Conservation (phyloP, 2,797 vertebrate species). For the Crax fasciolata region DNA sequence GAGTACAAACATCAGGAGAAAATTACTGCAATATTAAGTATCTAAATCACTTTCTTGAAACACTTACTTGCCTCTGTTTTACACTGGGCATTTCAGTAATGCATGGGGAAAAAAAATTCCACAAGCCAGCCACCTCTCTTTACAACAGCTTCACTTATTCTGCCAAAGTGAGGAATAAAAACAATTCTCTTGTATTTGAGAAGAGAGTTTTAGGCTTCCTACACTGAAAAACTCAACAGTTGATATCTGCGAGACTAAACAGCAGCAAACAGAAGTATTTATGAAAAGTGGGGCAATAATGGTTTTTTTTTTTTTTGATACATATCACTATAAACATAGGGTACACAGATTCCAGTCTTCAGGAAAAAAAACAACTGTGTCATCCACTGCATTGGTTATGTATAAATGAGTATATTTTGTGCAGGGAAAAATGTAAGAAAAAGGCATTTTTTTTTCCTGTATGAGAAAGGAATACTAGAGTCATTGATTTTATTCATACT, state of each 20-base stretch:
- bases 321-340: background rate
- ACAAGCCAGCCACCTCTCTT: background rate
- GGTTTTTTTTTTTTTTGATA: background rate
- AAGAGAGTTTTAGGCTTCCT: background rate
- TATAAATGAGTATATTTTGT: background rate
- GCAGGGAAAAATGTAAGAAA: background rate
- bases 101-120: fast-evolving
- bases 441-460: background rate
- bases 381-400: background rate
- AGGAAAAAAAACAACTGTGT: background rate
- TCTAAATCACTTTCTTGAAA: background rate
- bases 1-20: background rate
- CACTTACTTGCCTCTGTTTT: background rate
- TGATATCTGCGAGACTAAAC: background rate
- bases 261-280: background rate
- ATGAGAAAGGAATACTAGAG: background rate
- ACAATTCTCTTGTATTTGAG: fast-evolving
- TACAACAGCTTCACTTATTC: background rate
- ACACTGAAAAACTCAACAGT: background rate
- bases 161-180: background rate
- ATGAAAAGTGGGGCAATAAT: background rate
- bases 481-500: background rate
- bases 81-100: background rate
- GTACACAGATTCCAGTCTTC: background rate
- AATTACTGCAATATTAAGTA: background rate